These are phyloP conservation scores for Labroides dimidiatus DNA, from an alignment of 2,797 vertebrate genomes.

Conservation along the genomic window DNA sequence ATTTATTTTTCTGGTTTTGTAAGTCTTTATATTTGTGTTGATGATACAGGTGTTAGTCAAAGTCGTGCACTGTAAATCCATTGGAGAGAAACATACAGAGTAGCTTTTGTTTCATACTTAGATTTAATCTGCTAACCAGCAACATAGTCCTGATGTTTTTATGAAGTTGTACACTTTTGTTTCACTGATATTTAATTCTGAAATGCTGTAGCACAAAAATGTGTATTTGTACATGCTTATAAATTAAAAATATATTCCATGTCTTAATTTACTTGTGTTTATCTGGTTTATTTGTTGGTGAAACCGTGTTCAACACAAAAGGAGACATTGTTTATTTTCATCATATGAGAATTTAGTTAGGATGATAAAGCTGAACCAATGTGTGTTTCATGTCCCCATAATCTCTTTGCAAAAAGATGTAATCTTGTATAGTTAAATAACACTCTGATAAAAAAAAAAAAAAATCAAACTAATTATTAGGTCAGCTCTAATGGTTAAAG, in stretches of 20 bases:
- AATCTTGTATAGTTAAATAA: neutral
- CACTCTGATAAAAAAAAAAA: conserved; percentile 42
- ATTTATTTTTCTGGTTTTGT: conserved; percentile 68
- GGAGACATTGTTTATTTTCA: neutral
- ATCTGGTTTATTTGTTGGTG: conserved; percentile 23
- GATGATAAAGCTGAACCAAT: neutral
- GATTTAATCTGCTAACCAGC: conserved; percentile 48
- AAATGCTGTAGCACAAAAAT: conserved; percentile 73
- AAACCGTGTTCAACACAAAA: neutral
- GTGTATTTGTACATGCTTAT: conserved; percentile 60
- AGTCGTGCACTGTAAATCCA: conserved; percentile 76
- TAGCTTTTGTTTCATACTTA: conserved; percentile 40
- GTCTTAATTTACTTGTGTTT: conserved; percentile 12
- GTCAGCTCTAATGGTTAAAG: conserved; percentile 10
- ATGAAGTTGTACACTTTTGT: conserved; percentile 71
- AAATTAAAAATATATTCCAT: conserved; percentile 65
- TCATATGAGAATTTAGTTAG: conserved; percentile 1
- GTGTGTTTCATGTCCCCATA: neutral
- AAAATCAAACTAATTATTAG: conserved; percentile 21
- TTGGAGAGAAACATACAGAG: conserved; percentile 42
- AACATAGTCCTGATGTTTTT: conserved; percentile 38
- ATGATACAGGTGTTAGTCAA: conserved; percentile 53
- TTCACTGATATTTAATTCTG: conserved; percentile 78
- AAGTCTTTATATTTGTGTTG: conserved; percentile 63
- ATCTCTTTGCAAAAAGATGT: neutral